These are phyloP conservation scores for Sycophila sp. DNA, from an alignment of 1,140 invertebrate species.

Conservation along the genomic window DNA sequence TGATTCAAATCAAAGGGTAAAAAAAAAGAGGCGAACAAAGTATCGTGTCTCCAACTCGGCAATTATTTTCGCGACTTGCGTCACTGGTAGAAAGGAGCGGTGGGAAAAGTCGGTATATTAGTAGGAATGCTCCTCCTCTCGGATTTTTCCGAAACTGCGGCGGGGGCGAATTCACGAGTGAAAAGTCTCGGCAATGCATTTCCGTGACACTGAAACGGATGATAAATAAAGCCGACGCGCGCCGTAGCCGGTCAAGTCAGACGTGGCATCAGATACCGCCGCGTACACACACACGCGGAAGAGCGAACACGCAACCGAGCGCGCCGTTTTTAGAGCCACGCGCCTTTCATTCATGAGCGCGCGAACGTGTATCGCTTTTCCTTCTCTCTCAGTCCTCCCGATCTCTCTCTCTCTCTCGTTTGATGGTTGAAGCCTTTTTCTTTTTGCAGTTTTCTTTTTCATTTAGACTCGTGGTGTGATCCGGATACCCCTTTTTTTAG, in stretches of 20 bases:
- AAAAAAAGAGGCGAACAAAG: no score
- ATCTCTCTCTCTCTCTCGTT: neutral
- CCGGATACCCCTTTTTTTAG: neutral
- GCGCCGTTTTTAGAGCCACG: constrained; percentile 21
- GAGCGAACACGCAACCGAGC: constrained; percentile 21
- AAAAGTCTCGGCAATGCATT: neutral
- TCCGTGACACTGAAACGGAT: constrained; percentile 20
- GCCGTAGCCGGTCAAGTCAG: constrained; percentile 11
- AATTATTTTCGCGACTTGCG: no score
- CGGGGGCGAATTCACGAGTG: neutral
- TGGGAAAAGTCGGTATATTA: no score
- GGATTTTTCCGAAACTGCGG: no score
- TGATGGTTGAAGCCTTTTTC: neutral
- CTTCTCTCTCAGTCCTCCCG: neutral
- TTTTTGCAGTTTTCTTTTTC: neutral
- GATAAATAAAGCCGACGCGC: constrained; percentile 34
- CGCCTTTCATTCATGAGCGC: constrained; percentile 28
- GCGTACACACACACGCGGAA: neutral
- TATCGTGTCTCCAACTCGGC: no score
- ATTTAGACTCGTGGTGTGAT: no score
- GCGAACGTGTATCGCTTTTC: neutral
- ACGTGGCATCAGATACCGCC: constrained; percentile 20
- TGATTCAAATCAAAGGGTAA: no score
- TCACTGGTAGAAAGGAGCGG: no score
- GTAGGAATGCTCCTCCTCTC: neutral